phyloP scores from a whole-genome alignment of 2,113 vertebrate genomes.

The Dryoscopus gambensis region DNA sequence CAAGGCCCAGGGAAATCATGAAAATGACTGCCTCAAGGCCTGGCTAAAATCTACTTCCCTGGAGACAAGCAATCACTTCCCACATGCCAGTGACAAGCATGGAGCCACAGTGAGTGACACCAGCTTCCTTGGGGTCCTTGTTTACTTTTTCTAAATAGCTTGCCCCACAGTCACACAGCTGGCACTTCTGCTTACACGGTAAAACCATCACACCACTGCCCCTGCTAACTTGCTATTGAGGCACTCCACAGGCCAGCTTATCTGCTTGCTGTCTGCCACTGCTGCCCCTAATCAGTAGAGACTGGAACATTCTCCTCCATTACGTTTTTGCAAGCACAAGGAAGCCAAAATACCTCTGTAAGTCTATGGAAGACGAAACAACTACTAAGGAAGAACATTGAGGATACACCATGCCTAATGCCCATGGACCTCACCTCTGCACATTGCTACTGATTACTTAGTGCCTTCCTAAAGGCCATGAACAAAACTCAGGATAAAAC shows the following conservation, averaged over 20 bases:
- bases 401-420: not conserved
- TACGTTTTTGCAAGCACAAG: not conserved
- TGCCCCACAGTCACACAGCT: not conserved
- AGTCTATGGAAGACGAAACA: not conserved
- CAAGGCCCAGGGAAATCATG: accelerated
- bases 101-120: not conserved
- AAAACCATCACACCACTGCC: not conserved
- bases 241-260: not conserved
- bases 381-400: not conserved
- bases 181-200: not conserved
- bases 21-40: not conserved
- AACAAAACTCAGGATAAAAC: not conserved
- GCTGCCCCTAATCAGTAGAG: not conserved
- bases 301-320: not conserved
- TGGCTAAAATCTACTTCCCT: not conserved
- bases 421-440: not conserved
- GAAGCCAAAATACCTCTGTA: not conserved
- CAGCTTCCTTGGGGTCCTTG: not conserved
- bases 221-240: not conserved
- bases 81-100: not conserved
- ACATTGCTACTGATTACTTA: not conserved
- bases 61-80: not conserved
- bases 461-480: not conserved
- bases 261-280: not conserved
- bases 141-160: not conserved